Conservation (phyloP, 2,888 invertebrate genomes). For the Ditylenchus weischeri region DNA sequence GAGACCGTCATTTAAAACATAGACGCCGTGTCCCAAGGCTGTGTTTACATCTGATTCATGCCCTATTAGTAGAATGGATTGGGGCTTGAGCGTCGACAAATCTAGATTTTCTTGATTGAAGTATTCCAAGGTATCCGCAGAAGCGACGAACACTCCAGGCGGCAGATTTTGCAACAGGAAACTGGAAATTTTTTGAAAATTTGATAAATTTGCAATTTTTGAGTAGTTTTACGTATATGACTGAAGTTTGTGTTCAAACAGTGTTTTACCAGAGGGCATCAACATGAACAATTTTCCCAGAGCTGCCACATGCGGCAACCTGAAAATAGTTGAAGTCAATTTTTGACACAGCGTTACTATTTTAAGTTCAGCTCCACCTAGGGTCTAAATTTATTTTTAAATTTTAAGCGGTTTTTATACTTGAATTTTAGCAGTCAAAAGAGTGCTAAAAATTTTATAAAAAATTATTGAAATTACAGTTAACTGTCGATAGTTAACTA, state of each 20-base stretch:
- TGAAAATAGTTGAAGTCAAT: background rate
- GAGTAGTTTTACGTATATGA: slow-evolving; percentile 12
- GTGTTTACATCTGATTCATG: slow-evolving; percentile 19
- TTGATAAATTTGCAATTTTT: slow-evolving; percentile 2
- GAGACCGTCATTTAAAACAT: slow-evolving; percentile 6
- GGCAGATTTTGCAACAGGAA: slow-evolving; percentile 8
- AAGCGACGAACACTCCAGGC: slow-evolving; percentile 18
- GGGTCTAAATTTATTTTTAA: background rate
- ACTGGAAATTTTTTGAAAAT: background rate
- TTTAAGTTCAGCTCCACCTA: no score
- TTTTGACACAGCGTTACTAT: background rate
- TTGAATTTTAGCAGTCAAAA: no score
- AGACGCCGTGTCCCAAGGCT: slow-evolving; percentile 21
- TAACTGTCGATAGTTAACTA: no score
- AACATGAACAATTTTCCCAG: slow-evolving; percentile 25
- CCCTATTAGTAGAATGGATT: slow-evolving; percentile 16
- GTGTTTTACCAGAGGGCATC: slow-evolving; percentile 19
- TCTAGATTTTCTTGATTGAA: background rate
- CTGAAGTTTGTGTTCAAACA: slow-evolving; percentile 22
- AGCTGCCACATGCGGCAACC: slow-evolving; percentile 20
- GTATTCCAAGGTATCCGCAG: slow-evolving; percentile 22
- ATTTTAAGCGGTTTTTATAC: background rate
- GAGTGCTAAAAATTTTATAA: no score
- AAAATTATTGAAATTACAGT: no score
- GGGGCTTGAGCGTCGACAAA: background rate